Evolutionary conservation across 2,113 vertebrate species (phyloP).

Genomic region (Psilopogon haemacephalus): DNA sequence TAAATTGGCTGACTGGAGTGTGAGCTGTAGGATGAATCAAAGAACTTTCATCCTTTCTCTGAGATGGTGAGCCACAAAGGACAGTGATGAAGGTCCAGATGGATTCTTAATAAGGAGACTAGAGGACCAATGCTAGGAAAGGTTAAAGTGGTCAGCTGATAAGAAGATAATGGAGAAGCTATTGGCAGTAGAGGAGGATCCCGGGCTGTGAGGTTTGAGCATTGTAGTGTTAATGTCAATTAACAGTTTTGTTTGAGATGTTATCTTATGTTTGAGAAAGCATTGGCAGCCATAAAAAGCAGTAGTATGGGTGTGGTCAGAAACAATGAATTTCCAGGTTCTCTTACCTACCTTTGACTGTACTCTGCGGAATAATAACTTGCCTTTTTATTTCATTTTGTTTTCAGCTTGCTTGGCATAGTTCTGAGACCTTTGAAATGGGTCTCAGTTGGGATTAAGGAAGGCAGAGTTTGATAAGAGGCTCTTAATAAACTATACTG

Average conservation of each 20-base stretch:
- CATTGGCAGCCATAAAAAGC: not conserved
- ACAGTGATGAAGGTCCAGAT: not conserved
- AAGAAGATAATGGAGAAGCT: accelerated
- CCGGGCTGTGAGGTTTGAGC: not conserved
- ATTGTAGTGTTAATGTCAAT: not conserved
- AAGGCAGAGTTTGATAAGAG: not conserved
- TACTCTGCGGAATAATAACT: not conserved
- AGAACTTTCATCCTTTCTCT: not conserved
- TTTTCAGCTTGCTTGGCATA: not conserved
- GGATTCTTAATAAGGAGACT: not conserved
- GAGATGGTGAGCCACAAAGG: not conserved
- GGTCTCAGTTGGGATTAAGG: not conserved
- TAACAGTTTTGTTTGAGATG: not conserved
- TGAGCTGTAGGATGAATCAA: not conserved
- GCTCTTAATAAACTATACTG: not conserved
- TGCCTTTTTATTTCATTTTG: constrained; percentile 6
- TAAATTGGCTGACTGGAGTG: not conserved
- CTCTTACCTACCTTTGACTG: not conserved
- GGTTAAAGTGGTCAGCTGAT: not conserved
- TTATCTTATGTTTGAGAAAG: not conserved
- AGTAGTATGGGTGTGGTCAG: not conserved
- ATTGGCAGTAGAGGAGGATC: not conserved
- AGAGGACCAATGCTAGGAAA: not conserved
- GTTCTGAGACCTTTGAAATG: not conserved
- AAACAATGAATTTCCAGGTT: not conserved